phyloP scores from a whole-genome alignment of 2,797 vertebrate genomes.

The Enoplosus armatus region DNA sequence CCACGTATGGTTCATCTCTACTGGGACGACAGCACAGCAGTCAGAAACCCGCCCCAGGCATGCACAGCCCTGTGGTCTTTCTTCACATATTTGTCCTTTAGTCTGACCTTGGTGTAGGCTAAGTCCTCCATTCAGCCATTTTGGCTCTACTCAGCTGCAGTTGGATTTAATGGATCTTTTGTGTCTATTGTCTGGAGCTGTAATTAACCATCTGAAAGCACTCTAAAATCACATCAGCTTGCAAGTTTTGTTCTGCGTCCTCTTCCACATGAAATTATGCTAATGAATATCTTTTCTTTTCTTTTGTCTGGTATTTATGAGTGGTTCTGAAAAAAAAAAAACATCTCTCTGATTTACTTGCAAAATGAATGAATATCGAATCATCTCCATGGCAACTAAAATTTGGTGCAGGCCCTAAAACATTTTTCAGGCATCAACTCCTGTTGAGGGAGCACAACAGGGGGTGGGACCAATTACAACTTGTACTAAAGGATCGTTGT shows the following conservation, averaged over 20 bases:
- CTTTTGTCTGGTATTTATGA: constrained; percentile 44
- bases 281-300: constrained; percentile 38
- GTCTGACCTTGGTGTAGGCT: constrained; percentile 61
- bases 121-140: constrained; percentile 76
- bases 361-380: constrained; percentile 46
- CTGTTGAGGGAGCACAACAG: constrained; percentile 56
- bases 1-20: constrained; percentile 64
- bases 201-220: constrained; percentile 76
- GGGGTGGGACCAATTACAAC: constrained; percentile 62
- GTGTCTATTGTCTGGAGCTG: constrained; percentile 64
- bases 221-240: constrained; percentile 64
- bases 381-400: constrained; percentile 66
- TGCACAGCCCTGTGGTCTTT: constrained; percentile 62
- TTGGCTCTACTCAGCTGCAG: constrained; percentile 42
- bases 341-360: constrained; percentile 23
- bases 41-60: constrained; percentile 60
- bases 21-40: constrained; percentile 66
- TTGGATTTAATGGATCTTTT: constrained; percentile 65
- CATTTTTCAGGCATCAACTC: constrained; percentile 42
- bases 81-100: constrained; percentile 71
- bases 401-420: constrained; percentile 59
- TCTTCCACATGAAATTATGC: constrained; percentile 55
- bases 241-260: constrained; percentile 44
- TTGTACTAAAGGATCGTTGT: constrained; percentile 63
- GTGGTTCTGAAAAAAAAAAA: constrained; percentile 19